Evolutionary conservation across 2,888 invertebrate genomes (phyloP).

Genomic region (Ennomos fuscantarius): DNA sequence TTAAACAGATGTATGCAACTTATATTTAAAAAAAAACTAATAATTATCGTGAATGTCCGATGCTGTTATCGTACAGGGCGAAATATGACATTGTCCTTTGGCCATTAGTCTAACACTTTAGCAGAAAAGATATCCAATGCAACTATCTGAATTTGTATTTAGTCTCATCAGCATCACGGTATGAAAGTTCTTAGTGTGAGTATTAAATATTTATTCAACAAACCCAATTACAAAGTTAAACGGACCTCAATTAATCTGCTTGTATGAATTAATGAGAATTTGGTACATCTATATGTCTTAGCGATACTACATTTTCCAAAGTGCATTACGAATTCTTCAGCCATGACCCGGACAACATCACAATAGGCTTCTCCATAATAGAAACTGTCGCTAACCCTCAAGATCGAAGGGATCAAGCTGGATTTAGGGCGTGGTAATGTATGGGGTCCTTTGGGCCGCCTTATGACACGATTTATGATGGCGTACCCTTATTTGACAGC

Average conservation of each 20-base stretch:
- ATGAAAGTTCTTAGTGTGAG: conserved; percentile 38
- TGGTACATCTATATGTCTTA: neutral
- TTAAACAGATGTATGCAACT: too few species aligned
- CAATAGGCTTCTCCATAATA: conserved; percentile 51
- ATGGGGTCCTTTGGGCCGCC: conserved; percentile 45
- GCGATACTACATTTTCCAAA: conserved; percentile 1
- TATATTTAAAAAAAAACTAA: too few species aligned
- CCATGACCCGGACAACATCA: conserved; percentile 28
- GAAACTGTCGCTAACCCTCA: conserved; percentile 54
- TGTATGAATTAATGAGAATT: too few species aligned
- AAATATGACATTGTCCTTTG: too few species aligned
- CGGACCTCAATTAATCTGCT: conserved; percentile 27
- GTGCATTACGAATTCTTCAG: conserved; percentile 12
- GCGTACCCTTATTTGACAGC: conserved; percentile 41
- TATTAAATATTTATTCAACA: conserved; percentile 32
- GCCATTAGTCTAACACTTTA: too few species aligned
- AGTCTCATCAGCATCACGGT: conserved; percentile 16
- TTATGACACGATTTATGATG: conserved; percentile 41
- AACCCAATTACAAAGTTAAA: conserved; percentile 65
- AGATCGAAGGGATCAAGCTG: conserved; percentile 50
- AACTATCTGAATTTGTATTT: neutral
- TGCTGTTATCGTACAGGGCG: too few species aligned
- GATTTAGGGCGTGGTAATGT: conserved; percentile 55
- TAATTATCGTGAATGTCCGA: too few species aligned
- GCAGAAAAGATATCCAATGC: neutral